Evolutionary conservation across 2,888 invertebrate genomes (phyloP).

Genomic region (Odontocerum albicorne): DNA sequence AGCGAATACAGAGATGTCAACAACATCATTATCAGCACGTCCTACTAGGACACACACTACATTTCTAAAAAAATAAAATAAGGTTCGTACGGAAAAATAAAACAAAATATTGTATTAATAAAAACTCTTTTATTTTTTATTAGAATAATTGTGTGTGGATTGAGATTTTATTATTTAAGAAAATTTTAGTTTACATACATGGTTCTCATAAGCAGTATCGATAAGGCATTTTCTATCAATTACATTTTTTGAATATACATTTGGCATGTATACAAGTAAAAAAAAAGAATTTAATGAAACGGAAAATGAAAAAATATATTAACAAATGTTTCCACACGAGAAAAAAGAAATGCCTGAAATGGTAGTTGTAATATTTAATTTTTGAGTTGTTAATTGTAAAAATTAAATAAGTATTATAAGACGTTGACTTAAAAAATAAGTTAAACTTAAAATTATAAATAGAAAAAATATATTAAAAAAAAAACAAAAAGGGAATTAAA

Average conservation of each 20-base stretch:
- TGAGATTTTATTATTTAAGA: constrained; percentile 1
- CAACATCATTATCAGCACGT: too few relatives aligned
- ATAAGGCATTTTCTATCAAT: constrained; percentile 11
- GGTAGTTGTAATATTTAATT: too few relatives aligned
- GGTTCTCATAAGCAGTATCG: constrained; percentile 14
- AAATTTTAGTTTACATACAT: constrained; percentile 1
- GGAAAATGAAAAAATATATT: not conserved
- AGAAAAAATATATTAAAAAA: constrained; percentile 23
- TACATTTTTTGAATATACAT: not conserved
- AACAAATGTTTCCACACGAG: not conserved
- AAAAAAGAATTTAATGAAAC: not conserved
- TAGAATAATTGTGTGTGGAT: constrained; percentile 20
- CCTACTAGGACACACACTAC: too few relatives aligned
- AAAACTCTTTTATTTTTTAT: constrained; percentile 20
- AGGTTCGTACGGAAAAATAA: constrained; percentile 6
- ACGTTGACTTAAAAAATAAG: constrained; percentile 33
- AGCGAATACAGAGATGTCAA: too few relatives aligned
- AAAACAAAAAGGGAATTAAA: constrained; percentile 24
- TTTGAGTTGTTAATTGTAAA: constrained; percentile 12
- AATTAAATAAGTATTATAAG: constrained; percentile 20
- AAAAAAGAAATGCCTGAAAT: too few relatives aligned
- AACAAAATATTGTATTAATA: constrained; percentile 21
- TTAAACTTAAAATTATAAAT: constrained; percentile 37
- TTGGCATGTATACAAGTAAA: not conserved
- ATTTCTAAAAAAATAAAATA: too few relatives aligned